Conservation (phyloP, 2,113 vertebrate genomes). For the Sylvia atricapilla region DNA sequence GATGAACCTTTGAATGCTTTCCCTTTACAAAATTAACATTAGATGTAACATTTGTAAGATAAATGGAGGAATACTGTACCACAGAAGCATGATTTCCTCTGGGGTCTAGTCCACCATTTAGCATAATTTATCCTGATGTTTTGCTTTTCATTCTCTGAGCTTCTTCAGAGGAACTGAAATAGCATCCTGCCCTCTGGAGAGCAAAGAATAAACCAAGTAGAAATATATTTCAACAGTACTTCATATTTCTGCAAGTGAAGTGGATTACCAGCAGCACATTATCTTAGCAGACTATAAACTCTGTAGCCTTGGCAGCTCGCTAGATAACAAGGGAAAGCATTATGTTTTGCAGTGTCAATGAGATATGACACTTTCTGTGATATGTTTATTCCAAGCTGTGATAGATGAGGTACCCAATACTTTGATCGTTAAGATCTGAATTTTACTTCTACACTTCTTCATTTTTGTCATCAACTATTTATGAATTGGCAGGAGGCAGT, state of each 20-base stretch:
- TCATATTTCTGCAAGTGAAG: slow-evolving; percentile 64
- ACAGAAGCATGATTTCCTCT: slow-evolving; percentile 63
- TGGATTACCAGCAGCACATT: slow-evolving; percentile 51
- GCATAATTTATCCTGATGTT: slow-evolving; percentile 67
- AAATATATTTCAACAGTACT: slow-evolving; percentile 60
- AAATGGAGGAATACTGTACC: slow-evolving; percentile 51
- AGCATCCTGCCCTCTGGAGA: slow-evolving; percentile 35
- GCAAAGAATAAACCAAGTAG: slow-evolving; percentile 50
- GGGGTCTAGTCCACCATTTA: slow-evolving; percentile 58
- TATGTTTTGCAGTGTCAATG: slow-evolving; percentile 43
- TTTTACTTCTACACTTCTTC: slow-evolving; percentile 31
- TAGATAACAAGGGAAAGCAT: slow-evolving; percentile 53
- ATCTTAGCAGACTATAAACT: slow-evolving; percentile 58
- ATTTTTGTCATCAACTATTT: slow-evolving; percentile 50
- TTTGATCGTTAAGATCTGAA: slow-evolving; percentile 36
- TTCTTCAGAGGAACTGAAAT: slow-evolving; percentile 58
- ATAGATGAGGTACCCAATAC: slow-evolving; percentile 39
- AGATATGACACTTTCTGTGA: slow-evolving; percentile 39
- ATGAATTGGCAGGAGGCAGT: slow-evolving; percentile 19
- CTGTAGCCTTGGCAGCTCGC: slow-evolving; percentile 13
- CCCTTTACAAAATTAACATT: slow-evolving; percentile 51
- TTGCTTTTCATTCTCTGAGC: slow-evolving; percentile 33
- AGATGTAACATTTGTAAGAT: slow-evolving; percentile 47
- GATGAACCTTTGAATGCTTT: slow-evolving; percentile 38
- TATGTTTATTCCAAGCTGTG: slow-evolving; percentile 50